Conservation (phyloP, 2,888 invertebrate species). For the Diplolepis rosae region DNA sequence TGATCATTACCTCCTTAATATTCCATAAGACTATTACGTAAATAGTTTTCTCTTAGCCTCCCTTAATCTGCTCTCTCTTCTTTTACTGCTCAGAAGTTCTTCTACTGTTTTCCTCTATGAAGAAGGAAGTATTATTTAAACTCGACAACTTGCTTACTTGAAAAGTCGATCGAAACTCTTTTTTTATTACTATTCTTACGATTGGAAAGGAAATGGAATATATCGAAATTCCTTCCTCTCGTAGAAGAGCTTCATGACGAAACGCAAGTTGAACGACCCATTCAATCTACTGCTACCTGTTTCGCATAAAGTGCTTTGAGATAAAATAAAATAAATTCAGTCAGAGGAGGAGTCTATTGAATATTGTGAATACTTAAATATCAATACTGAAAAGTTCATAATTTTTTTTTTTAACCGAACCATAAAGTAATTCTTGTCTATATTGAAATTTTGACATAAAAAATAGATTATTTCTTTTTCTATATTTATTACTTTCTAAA, state of each 20-base stretch:
- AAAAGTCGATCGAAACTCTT: constrained; percentile 44
- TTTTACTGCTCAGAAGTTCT: constrained; percentile 36
- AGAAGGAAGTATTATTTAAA: constrained; percentile 40
- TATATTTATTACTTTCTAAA: too few species aligned
- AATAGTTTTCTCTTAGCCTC: constrained; percentile 22
- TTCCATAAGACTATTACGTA: constrained; percentile 11
- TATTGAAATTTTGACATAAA: too few species aligned
- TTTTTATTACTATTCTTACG: constrained; percentile 53
- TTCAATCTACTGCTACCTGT: constrained; percentile 25
- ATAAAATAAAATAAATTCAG: too few species aligned
- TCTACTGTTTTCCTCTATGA: constrained; percentile 35
- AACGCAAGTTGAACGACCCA: constrained; percentile 55
- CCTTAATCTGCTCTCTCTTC: constrained; percentile 30
- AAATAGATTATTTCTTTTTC: too few species aligned
- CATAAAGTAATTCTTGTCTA: too few species aligned
- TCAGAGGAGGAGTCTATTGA: too few species aligned
- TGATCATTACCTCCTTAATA: constrained; percentile 37
- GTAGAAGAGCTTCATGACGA: constrained; percentile 48
- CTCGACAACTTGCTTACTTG: constrained; percentile 59
- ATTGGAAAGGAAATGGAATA: constrained; percentile 59
- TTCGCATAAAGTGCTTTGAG: background rate
- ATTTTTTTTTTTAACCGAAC: too few species aligned
- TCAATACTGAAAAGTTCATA: too few species aligned
- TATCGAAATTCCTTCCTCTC: constrained; percentile 55
- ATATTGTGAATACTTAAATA: too few species aligned